Base-by-base conservation (phyloP, 2,113 vertebrate genomes). In the Atlantisia rogersi region DNA sequence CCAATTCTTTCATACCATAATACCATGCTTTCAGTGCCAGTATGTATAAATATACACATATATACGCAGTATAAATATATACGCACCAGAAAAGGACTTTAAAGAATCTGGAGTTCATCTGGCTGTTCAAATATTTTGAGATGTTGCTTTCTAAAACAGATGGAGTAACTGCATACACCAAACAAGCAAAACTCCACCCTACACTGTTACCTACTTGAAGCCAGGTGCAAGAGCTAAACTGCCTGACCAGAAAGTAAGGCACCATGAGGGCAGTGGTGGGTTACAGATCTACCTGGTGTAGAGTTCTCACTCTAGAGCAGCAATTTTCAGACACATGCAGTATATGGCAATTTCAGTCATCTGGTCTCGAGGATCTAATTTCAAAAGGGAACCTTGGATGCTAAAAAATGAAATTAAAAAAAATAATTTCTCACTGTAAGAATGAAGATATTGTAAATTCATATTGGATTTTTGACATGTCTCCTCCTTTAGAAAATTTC, bases 231-330 rank as follows among this genome's bases (percentile, higher is more conserved):
- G 35, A 65, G 10, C 10, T 75, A 62, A 92, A 42, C 5, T 31
- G 8, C 9, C 9, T 42, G 13, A 39, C 6, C 8, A 62, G 50
- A 65, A 56, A 70, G 2, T 8, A 48, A 20, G 4, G 19, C 11
- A 37, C n/a, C 1, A 0, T 17, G 11, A 12, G 11, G 20, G 8
- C 1, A 0, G 6, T 12, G 10, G 10, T 26, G 29, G 11, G 26
- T n/a, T 71, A n/a, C 21, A 35, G 26, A 50, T 21, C 10, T 9
- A 9, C 4, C 12, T 32, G 15, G 42, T 29, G 24, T 6, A 88
- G 18, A 55, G 11, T 60, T 69, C 44, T 37, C 37, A 39, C 25
- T 25, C 32, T 21, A 22, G 56, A 56, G 18, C 10, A 56, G 10
- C 10, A 40, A 6, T 12, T 70, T 74, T 78, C 35, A 50, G 21